Percentiles rank a stretch among this genome's conserved stretches.
These are phyloP conservation scores for Luscinia megarhynchos DNA, from an alignment of 2,797 vertebrate species.

Conservation along the genomic window DNA sequence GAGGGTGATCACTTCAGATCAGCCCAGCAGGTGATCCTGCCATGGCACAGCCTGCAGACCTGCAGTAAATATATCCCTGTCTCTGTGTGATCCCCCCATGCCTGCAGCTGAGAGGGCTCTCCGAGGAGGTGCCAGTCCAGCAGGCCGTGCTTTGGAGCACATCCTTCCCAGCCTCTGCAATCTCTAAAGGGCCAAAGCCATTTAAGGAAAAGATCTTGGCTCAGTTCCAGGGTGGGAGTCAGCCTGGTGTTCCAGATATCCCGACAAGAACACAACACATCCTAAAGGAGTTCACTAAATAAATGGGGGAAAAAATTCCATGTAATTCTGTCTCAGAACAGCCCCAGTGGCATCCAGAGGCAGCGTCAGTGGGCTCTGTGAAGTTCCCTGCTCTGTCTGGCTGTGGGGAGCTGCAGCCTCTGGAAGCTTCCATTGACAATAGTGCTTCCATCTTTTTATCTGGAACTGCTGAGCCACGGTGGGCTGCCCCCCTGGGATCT, in stretches of 20 bases:
- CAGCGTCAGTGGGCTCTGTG: rapidly evolving
- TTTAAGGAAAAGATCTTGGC: not conserved
- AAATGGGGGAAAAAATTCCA: too few species aligned
- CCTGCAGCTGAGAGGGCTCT: not conserved
- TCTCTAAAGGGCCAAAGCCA: not conserved
- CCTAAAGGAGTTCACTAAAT: not conserved
- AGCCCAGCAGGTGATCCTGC: not conserved
- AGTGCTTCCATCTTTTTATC: not conserved
- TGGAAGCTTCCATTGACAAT: not conserved
- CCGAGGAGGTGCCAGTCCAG: not conserved
- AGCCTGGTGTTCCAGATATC: not conserved
- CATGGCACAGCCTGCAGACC: not conserved
- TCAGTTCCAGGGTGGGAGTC: not conserved
- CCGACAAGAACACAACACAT: not conserved
- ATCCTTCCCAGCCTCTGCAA: not conserved
- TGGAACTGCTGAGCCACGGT: not conserved
- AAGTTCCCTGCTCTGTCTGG: not conserved
- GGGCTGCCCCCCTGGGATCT: not conserved
- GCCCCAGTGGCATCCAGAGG: not conserved
- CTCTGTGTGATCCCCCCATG: too few species aligned
- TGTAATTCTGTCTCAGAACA: not conserved
- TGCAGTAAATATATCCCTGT: not conserved
- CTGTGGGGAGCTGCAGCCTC: not conserved
- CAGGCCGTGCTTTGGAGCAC: not conserved
- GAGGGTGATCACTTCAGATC: not conserved